Evolutionary conservation across 1,140 invertebrate genomes (phyloP), one percentile per base, ranked within the genome.

Genomic region (Cotesia glomerata): DNA sequence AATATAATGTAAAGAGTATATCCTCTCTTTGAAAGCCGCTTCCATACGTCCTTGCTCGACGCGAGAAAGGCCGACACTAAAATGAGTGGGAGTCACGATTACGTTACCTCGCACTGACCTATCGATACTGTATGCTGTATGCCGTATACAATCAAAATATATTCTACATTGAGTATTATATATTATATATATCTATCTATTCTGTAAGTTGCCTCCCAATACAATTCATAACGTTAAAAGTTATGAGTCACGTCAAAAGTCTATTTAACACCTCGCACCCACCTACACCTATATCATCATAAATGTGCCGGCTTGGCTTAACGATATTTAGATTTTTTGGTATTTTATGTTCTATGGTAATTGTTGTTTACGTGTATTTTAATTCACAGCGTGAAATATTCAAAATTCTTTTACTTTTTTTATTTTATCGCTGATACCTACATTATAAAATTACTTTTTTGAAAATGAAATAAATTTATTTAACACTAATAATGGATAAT

Each of bases 21-120:
- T 58, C 56, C 18, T 58, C 56, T 58, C 56, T 58, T 58, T 16
- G 7, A 58, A 58, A 14, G 18, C 56, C 26, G 61, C 63, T 67
- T 70, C 68, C 56, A 75, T 71, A 67, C 74, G 74, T 67, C 74
- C 74, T 75, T 75, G 74, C 74, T 71, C 56, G 63, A 56, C 68
- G 36, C 70, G 71, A 73, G 74, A 75, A 75, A 75, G 74, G 74
- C 74, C 74, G 74, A 67, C 52, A 69, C 39, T 52, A 18, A 26
- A 58, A 16, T 39, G 70, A 59, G 70, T 72, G 63, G 63, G 70
- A 58, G 70, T 49, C 51, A 71, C 54, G 70, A 72, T 72, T 72
- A 72, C 70, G 54, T 72, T 72, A 35, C 70, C 63, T 72, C 70
- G 52, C 49, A 66, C 70, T 71, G 69, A 72, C 70, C 70, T 72